Conservation (phyloP, 2,888 invertebrate genomes). For the Coecobrya sp. region DNA sequence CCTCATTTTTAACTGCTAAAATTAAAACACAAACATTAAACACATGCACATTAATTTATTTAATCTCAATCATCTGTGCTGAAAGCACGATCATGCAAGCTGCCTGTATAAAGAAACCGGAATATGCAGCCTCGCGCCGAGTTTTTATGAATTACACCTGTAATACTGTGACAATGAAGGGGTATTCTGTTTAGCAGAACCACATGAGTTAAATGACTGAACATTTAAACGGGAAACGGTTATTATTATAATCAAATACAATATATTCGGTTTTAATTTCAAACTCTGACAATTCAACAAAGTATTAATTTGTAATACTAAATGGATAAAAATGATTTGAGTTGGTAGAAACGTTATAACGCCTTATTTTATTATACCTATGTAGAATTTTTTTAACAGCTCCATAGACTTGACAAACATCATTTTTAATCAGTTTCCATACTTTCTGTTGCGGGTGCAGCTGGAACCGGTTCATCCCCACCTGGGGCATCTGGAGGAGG, state of each 20-base stretch:
- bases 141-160: not conserved
- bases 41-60: too few relatives aligned
- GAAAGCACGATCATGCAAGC: not conserved
- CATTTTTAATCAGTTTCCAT: conserved; percentile 66
- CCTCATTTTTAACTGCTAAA: too few relatives aligned
- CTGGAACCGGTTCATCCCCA: conserved; percentile 68
- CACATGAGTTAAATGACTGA: too few relatives aligned
- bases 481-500: conserved; percentile 79
- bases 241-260: not conserved
- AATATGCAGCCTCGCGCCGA: not conserved
- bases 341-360: conserved; percentile 25
- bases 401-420: not conserved
- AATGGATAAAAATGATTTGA: conserved; percentile 31
- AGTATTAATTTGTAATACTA: conserved; percentile 16
- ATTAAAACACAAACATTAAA: too few relatives aligned
- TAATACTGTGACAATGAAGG: not conserved
- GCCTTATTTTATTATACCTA: not conserved
- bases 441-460: conserved; percentile 66
- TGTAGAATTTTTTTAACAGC: not conserved
- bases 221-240: too few relatives aligned
- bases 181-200: not conserved
- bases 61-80: too few relatives aligned
- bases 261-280: not conserved
- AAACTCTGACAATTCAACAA: not conserved
- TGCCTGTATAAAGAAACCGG: not conserved